phyloP scores from a whole-genome alignment of 2,113 vertebrate genomes.

The Chinchilla lanigera region DNA sequence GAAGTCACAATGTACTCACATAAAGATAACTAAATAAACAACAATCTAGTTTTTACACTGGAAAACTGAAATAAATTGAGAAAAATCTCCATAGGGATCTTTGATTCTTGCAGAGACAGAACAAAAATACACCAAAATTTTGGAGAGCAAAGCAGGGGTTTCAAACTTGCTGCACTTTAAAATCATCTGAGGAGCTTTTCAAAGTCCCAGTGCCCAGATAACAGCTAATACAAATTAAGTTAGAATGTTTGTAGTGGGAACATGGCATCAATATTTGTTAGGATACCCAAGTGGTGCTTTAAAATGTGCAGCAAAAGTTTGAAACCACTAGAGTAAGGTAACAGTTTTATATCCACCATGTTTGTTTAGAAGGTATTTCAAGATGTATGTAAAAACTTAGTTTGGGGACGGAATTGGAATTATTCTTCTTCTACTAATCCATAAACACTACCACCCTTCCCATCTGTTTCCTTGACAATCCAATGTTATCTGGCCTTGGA shows the following conservation, averaged over 20 bases:
- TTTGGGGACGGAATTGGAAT: neutral
- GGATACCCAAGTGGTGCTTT: neutral
- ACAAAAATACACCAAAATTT: slow-evolving; percentile 47
- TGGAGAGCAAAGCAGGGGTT: neutral
- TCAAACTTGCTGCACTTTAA: slow-evolving; percentile 18
- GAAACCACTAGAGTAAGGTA: slow-evolving; percentile 27
- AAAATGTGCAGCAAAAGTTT: slow-evolving; percentile 8
- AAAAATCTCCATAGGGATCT: slow-evolving; percentile 49
- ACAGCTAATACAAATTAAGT: slow-evolving; percentile 60
- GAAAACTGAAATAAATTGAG: slow-evolving; percentile 41
- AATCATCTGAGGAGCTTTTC: slow-evolving; percentile 36
- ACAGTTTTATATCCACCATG: slow-evolving; percentile 35
- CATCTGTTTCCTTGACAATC: neutral
- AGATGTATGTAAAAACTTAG: neutral
- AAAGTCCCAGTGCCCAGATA: slow-evolving; percentile 32
- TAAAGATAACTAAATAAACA: slow-evolving; percentile 59
- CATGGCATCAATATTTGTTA: slow-evolving; percentile 31
- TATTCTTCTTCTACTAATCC: neutral
- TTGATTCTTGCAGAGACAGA: neutral
- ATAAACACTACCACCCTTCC: neutral
- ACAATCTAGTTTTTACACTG: neutral
- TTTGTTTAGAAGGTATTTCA: slow-evolving; percentile 35
- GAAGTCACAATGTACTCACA: slow-evolving; percentile 19
- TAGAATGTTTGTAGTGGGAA: neutral
- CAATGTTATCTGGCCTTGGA: neutral